These are phyloP conservation scores for Armadillidium nasatum DNA, from an alignment of 1,140 invertebrate species.

Conservation along the genomic window DNA sequence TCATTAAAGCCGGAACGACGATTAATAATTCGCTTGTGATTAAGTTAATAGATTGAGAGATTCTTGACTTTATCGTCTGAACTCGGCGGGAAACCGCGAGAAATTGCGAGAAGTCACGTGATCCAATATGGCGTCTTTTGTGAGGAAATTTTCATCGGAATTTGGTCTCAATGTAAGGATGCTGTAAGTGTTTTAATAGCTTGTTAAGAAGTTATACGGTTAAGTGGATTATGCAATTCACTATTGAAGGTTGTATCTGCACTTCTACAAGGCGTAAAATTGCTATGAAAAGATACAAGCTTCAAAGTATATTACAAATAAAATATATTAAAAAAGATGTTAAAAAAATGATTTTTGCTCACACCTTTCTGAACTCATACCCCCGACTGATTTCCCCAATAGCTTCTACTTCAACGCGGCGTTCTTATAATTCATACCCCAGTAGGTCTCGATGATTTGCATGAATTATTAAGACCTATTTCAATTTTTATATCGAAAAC, in stretches of 20 bases:
- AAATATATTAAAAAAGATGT: background rate
- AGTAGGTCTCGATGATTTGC: constrained; percentile 1
- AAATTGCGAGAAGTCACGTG: background rate
- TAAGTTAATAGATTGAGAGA: background rate
- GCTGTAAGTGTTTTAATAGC: too few relatives aligned
- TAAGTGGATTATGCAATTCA: constrained; percentile 8
- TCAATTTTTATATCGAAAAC: background rate
- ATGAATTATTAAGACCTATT: constrained; percentile 12
- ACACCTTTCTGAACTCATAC: background rate
- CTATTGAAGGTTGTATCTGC: background rate
- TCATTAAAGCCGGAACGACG: background rate
- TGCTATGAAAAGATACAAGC: background rate
- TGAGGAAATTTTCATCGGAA: background rate
- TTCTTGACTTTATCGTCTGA: background rate
- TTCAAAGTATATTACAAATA: background rate
- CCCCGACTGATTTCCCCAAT: background rate
- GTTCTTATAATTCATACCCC: constrained; percentile 4
- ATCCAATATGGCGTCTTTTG: background rate
- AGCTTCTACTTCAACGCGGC: background rate
- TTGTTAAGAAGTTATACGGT: background rate
- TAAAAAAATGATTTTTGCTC: background rate
- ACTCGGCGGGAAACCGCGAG: background rate
- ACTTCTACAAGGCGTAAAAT: background rate
- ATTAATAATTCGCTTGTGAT: constrained; percentile 2
- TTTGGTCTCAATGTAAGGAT: background rate